Base-by-base conservation (phyloP, 2,888 invertebrate species). In the Aphelenchoides bicaudatus region DNA sequence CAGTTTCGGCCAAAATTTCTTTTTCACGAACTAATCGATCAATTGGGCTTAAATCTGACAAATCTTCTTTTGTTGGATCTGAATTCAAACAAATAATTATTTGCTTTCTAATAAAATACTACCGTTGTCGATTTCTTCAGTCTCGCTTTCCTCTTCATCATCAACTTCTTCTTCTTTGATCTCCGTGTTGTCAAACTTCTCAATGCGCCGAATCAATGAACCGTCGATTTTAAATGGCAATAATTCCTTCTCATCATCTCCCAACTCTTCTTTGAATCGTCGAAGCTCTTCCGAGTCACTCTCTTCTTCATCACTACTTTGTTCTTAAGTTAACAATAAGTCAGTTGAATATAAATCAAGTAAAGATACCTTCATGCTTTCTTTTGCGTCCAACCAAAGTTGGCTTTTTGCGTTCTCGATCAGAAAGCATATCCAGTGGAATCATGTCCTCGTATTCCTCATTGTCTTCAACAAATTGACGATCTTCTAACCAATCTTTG, bases 181-280 rank as follows among this genome's bases (percentile, higher is more conserved):
- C 19, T 63, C 60, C 57, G 55, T 48, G 21, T 64, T 67, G 29
- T 65, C 66, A 4, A 51, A 62, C 31, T 63, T 59, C 16, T 61
- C 59, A n/a, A 61, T 30, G 39, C 66, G n/a, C 30, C 58, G 39
- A 27, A 68, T 58, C 51, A 69, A 39, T 50, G 61, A 55, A 16
- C 68, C 65, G 31, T 66, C 65, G n/a, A 78, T 49, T 53, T 76
- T 76, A 38, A 78, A 69, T 5, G 76, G 76, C 25, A 76, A 61
- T 43, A 74, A 67, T 30, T 71, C 66, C 13, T 46, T 39, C 28
- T 65, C 68, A 23, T 46, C 61, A 6, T 58, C 69, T 38, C 56
- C 58, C 28, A 48, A 28, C 23, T 56, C 48, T 21, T 34, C n/a
- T 16, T 65, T 39, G 51, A 63, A 63, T 25, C 55, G 58, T 5